Evolutionary conservation across 2,797 vertebrate species (phyloP).

Genomic region (Crenichthys baileyi): DNA sequence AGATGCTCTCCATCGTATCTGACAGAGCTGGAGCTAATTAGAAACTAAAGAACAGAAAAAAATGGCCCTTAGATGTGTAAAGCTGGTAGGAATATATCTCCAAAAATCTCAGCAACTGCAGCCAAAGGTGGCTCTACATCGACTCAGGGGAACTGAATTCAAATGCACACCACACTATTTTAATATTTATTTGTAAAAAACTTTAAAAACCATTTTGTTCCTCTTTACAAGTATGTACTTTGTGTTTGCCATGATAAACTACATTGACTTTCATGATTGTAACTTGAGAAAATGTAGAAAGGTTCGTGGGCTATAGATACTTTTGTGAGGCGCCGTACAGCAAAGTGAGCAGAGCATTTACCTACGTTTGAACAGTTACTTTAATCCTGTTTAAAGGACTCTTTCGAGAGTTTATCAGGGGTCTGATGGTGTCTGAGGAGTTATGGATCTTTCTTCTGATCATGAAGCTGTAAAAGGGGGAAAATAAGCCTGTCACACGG

Average conservation of each 20-base stretch:
- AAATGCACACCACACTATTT: background rate
- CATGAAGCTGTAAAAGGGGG: constrained; percentile 18
- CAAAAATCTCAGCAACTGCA: no score
- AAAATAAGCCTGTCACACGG: constrained; percentile 53
- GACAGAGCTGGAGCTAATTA: background rate
- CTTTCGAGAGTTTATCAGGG: constrained; percentile 23
- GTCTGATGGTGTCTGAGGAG: constrained; percentile 37
- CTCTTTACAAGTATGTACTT: no score
- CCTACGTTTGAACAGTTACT: constrained; percentile 15
- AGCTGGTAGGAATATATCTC: no score
- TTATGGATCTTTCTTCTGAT: constrained; percentile 40
- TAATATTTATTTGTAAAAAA: no score
- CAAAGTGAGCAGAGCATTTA: constrained; percentile 12
- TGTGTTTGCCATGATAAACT: background rate
- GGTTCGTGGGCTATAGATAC: no score
- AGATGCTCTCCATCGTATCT: background rate
- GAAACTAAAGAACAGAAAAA: background rate
- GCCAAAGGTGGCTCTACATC: background rate
- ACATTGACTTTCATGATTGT: background rate
- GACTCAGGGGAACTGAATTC: no score
- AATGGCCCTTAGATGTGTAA: no score
- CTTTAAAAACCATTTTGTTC: no score
- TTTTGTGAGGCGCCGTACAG: background rate
- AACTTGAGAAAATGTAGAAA: background rate
- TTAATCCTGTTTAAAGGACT: constrained; percentile 18